Conservation (phyloP, 2,113 vertebrate genomes). For the Oryzias woworae region DNA sequence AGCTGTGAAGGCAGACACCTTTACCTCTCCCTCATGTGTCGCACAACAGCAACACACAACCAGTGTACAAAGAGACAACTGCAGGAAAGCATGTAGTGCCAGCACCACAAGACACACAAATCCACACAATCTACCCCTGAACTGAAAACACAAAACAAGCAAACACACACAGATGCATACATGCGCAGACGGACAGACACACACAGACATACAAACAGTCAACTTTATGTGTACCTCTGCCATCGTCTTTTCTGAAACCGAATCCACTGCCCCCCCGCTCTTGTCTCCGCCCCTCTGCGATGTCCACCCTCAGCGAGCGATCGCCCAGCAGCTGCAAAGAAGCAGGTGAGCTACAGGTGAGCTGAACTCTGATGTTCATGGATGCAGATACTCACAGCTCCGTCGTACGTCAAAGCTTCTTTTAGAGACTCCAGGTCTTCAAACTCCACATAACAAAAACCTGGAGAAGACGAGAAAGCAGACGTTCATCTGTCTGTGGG, state of each 20-base stretch:
- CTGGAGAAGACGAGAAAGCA: slow-evolving; percentile 64
- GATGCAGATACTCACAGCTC: slow-evolving; percentile 86
- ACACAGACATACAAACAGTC: no score
- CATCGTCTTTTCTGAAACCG: slow-evolving; percentile 95
- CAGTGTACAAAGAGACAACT: no score
- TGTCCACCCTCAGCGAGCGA: slow-evolving; percentile 92
- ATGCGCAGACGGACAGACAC: no score
- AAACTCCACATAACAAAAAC: slow-evolving; percentile 99
- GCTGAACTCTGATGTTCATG: neutral
- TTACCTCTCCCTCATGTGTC: no score
- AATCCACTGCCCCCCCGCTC: slow-evolving; percentile 93
- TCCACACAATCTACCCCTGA: no score
- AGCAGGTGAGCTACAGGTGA: slow-evolving; percentile 40
- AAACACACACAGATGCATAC: neutral
- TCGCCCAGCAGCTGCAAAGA: slow-evolving; percentile 84
- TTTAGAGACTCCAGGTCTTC: slow-evolving; percentile 97
- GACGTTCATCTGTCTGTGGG: neutral
- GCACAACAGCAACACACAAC: no score
- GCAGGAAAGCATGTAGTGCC: no score
- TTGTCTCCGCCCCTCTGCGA: slow-evolving; percentile 95
- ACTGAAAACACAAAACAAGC: neutral
- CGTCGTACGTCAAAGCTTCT: slow-evolving; percentile 95
- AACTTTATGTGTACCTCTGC: slow-evolving; percentile 79
- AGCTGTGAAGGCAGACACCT: no score
- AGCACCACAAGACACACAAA: no score